Percentiles rank a stretch among this genome's conserved stretches.
Evolutionary conservation across 2,888 invertebrate genomes (phyloP).

Genomic region (Calameuta pallipes): DNA sequence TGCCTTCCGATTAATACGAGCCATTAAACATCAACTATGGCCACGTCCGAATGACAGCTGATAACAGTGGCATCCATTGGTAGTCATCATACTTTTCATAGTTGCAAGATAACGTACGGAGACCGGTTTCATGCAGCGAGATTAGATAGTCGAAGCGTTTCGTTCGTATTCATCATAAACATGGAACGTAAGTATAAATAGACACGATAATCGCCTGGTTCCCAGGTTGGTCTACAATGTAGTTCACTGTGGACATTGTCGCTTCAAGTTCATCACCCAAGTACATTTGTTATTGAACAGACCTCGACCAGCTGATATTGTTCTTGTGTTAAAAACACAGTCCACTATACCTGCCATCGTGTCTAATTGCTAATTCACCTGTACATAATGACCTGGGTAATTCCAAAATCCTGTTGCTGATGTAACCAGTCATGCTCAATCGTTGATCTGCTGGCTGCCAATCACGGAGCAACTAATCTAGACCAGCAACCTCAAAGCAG

Average conservation of each 20-base stretch:
- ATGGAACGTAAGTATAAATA: neutral
- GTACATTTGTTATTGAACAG: neutral
- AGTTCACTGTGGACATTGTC: neutral
- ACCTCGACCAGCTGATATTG: neutral
- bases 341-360: neutral
- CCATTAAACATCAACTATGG: slow-evolving; percentile 43
- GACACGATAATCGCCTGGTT: neutral
- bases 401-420: slow-evolving; percentile 5
- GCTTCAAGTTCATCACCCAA: neutral
- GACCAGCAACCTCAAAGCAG: neutral
- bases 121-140: slow-evolving; percentile 25
- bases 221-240: no score
- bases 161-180: slow-evolving; percentile 11
- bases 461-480: neutral
- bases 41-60: slow-evolving; percentile 26
- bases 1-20: slow-evolving; percentile 40
- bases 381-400: neutral
- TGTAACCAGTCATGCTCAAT: neutral
- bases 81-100: slow-evolving; percentile 14
- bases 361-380: neutral
- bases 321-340: neutral
- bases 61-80: slow-evolving; percentile 37
- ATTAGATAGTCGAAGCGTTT: slow-evolving; percentile 27
- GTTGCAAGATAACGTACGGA: slow-evolving; percentile 9
- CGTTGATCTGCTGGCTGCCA: neutral